Evolutionary conservation across 1,140 invertebrate genomes (phyloP).

Genomic region (Geopemphigus sp.): DNA sequence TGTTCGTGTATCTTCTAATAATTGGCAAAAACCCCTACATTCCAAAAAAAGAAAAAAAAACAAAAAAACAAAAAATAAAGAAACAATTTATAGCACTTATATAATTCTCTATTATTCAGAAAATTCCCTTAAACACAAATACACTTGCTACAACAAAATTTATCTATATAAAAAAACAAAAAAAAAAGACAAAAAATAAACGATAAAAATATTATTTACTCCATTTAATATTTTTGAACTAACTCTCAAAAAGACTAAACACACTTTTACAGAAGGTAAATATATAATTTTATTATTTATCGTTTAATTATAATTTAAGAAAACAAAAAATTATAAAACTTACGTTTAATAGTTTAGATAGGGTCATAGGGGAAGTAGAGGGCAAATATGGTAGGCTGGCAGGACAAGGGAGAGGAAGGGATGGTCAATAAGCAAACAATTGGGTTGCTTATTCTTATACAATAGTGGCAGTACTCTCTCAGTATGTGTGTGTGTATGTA

Average conservation of each 20-base stretch:
- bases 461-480: slow-evolving; percentile 35
- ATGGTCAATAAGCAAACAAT: background rate
- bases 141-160: slow-evolving; percentile 42
- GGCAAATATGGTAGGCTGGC: too few species aligned
- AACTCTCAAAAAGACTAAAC: slow-evolving; percentile 19
- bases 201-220: slow-evolving; percentile 41
- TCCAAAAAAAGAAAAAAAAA: slow-evolving; percentile 30
- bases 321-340: slow-evolving; percentile 31
- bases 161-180: slow-evolving; percentile 39
- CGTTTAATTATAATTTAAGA: slow-evolving; percentile 4
- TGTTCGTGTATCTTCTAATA: slow-evolving; percentile 28
- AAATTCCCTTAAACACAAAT: slow-evolving; percentile 45
- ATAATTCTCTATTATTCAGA: background rate
- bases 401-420: too few species aligned
- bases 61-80: slow-evolving; percentile 19
- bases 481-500: too few species aligned
- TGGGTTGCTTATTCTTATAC: background rate
- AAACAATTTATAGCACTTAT: too few species aligned
- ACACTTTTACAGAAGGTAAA: background rate
- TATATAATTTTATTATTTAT: background rate
- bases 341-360: slow-evolving; percentile 39
- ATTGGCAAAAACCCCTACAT: slow-evolving; percentile 34
- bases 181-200: slow-evolving; percentile 43
- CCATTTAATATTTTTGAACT: slow-evolving; percentile 33
- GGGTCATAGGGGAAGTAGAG: background rate